These are phyloP conservation scores for Chaetura pelagica DNA, from an alignment of 2,113 vertebrate genomes.

Conservation along the genomic window DNA sequence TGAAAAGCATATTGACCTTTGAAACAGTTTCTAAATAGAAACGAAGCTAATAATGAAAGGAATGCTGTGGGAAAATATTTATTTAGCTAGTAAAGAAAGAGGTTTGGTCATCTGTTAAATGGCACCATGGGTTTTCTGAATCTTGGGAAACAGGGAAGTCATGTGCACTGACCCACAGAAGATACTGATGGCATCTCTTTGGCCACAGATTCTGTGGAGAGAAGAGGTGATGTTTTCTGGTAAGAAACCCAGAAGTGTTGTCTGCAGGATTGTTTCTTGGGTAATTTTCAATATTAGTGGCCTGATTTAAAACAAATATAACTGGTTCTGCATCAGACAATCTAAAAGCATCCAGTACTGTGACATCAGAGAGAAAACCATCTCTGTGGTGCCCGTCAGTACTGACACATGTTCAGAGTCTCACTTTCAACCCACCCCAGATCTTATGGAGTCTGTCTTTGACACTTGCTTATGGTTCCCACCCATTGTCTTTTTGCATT, in stretches of 20 bases:
- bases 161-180: background rate
- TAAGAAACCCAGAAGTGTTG: background rate
- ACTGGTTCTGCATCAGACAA: background rate
- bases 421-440: background rate
- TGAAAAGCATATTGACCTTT: background rate
- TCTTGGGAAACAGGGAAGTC: background rate
- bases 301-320: background rate
- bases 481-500: background rate
- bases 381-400: background rate
- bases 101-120: background rate
- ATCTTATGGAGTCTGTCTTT: background rate
- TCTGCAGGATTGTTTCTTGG: background rate
- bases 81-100: background rate
- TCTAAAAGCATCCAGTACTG: background rate
- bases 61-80: background rate
- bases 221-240: background rate
- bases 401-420: rapidly evolving
- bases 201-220: background rate
- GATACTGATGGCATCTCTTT: background rate
- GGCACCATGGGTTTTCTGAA: background rate
- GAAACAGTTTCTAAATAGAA: background rate
- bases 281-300: rapidly evolving
- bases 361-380: background rate
- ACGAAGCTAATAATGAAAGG: background rate
- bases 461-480: background rate